These are phyloP conservation scores for Copidosoma aretas DNA, from an alignment of 2,888 invertebrate species.

Conservation along the genomic window DNA sequence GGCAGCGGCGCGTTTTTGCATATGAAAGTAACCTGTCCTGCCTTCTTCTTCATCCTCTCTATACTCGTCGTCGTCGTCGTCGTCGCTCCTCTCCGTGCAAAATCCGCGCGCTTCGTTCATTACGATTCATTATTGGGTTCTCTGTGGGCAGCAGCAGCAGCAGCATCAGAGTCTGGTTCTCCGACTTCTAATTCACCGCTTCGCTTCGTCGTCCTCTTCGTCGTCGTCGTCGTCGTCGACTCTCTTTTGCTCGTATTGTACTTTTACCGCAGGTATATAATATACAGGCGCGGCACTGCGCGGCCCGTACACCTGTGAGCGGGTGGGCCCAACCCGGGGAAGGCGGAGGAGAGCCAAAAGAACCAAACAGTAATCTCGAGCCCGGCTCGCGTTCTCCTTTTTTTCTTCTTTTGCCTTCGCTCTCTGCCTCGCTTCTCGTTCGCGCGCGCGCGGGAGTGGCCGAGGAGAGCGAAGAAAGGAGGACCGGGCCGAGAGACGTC, in stretches of 20 bases:
- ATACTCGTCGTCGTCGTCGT: conserved; percentile 6
- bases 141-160: conserved; percentile 51
- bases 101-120: conserved; percentile 49
- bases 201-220: conserved; percentile 17
- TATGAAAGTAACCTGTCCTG: conserved; percentile 50
- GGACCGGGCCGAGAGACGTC: too few relatives aligned
- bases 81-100: conserved; percentile 27
- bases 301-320: conserved; percentile 53
- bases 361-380: conserved; percentile 36
- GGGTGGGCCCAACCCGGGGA: conserved; percentile 44
- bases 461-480: conserved; percentile 8
- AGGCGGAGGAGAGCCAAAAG: conserved; percentile 45
- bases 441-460: conserved; percentile 23
- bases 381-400: not conserved
- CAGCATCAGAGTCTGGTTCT: conserved; percentile 51
- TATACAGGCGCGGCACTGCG: conserved; percentile 45
- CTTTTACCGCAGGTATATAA: too few relatives aligned
- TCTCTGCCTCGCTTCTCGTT: conserved; percentile 1
- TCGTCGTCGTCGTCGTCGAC: not conserved
- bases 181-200: conserved; percentile 46
- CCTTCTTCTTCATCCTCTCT: conserved; percentile 38
- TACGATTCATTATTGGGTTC: conserved; percentile 57
- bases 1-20: conserved; percentile 45
- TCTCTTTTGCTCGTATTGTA: not conserved
- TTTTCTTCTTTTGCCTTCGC: conserved; percentile 18